Percentiles rank a stretch among this genome's conserved stretches.
Conservation (phyloP, 2,113 vertebrate genomes). For the Dunckerocampus dactyliophorus region DNA sequence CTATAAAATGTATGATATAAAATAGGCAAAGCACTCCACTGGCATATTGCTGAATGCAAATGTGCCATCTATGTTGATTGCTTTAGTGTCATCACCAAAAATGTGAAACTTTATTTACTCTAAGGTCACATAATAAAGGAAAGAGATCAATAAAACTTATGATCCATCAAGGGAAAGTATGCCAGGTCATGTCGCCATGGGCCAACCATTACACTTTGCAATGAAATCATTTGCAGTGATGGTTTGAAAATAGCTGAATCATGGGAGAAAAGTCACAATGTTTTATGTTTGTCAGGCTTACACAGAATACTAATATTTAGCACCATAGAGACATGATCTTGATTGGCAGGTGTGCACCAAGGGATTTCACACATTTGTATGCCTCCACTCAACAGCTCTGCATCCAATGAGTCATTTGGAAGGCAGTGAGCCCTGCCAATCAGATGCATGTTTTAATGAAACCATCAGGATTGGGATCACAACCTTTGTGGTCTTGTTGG, state of each 20-base stretch:
- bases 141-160: conserved; percentile 23
- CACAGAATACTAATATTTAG: neutral
- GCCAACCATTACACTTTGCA: neutral
- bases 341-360: conserved; percentile 46
- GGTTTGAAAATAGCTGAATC: neutral
- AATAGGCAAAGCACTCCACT: conserved; percentile 39
- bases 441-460: conserved; percentile 22
- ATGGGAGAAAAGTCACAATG: neutral
- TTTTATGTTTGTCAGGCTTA: neutral
- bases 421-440: conserved; percentile 40
- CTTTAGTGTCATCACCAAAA: conserved; percentile 23
- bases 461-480: neutral
- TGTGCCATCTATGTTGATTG: conserved; percentile 19
- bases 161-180: conserved; percentile 10
- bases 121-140: conserved; percentile 20
- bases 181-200: neutral
- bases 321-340: conserved; percentile 11
- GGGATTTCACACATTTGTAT: conserved; percentile 34
- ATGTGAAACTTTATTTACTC: conserved; percentile 9
- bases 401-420: conserved; percentile 36
- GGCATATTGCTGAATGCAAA: conserved; percentile 32
- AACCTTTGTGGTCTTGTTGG: neutral
- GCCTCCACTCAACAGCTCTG: conserved; percentile 33
- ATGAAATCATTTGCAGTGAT: neutral
- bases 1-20: conserved; percentile 51